These are phyloP conservation scores for Epistrophe eligans DNA, from an alignment of 2,888 invertebrate genomes.

Conservation along the genomic window DNA sequence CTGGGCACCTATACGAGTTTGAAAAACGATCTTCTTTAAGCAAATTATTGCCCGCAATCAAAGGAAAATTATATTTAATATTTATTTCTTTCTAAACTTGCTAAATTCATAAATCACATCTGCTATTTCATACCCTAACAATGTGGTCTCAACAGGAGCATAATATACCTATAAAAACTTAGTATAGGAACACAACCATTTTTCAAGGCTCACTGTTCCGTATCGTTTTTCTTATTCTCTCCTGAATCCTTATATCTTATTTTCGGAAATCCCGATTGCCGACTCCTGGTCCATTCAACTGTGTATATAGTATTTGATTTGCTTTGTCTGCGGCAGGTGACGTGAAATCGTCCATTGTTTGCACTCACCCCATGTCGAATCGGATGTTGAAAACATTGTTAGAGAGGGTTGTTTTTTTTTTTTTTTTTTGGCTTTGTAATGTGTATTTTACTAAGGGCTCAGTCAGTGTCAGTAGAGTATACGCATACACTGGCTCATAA, in stretches of 20 bases:
- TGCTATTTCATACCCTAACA: conserved; percentile 3
- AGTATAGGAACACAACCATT: conserved; percentile 11
- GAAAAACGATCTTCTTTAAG: neutral
- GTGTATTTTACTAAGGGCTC: conserved; percentile 45
- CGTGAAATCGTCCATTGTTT: conserved; percentile 84
- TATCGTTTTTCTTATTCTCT: conserved; percentile 18
- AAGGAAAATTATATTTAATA: neutral
- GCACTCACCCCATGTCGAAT: conserved; percentile 75
- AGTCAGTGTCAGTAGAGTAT: conserved; percentile 7
- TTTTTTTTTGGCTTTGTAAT: conserved; percentile 30
- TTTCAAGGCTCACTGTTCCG: conserved; percentile 21
- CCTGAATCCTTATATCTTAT: conserved; percentile 50
- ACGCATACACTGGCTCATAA: conserved; percentile 51
- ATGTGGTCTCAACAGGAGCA: neutral
- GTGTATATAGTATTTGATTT: conserved; percentile 69
- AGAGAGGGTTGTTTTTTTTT: conserved; percentile 69
- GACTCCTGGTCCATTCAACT: conserved; percentile 69
- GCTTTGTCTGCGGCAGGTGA: conserved; percentile 84
- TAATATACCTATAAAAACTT: neutral
- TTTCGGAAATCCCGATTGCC: conserved; percentile 64
- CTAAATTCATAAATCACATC: conserved; percentile 15
- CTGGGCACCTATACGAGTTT: neutral
- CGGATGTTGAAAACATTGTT: conserved; percentile 77
- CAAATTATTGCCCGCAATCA: neutral
- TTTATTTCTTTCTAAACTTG: neutral